Percentiles rank a stretch among this genome's conserved stretches.
Conservation (phyloP, 92 coral and sea anemone species). For the Pocillopora meandrina region DNA sequence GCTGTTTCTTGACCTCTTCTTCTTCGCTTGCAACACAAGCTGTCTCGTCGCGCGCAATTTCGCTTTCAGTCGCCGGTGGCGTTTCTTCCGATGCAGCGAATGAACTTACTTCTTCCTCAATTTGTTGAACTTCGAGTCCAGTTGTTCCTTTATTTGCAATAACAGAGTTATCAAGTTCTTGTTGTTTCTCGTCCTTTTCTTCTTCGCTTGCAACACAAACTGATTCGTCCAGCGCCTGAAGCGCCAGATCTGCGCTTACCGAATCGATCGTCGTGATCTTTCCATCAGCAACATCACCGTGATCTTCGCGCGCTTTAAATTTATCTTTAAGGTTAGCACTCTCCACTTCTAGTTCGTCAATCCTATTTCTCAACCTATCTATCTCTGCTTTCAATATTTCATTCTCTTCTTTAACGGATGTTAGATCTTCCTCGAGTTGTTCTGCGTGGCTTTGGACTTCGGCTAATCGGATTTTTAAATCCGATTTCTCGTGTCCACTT, state of each 20-base stretch:
- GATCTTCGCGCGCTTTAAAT: constrained; percentile 1
- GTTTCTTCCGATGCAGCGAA: neutral
- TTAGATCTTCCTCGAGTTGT: constrained; percentile 31
- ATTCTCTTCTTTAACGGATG: constrained; percentile 56
- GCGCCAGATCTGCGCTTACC: constrained; percentile 10
- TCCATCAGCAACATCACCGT: neutral
- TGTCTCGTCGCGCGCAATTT: neutral
- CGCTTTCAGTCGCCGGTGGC: neutral
- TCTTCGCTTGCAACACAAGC: constrained; percentile 5
- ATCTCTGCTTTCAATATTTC: constrained; percentile 47
- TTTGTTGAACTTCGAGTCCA: neutral
- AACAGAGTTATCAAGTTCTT: constrained; percentile 2
- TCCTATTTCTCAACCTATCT: constrained; percentile 43
- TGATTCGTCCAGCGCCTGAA: neutral
- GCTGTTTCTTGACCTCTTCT: neutral
- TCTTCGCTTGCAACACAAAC: constrained; percentile 1
- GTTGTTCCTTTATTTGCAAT: neutral
- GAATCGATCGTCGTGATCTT: constrained; percentile 9
- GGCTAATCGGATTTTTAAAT: constrained; percentile 40
- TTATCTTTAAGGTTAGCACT: constrained; percentile 23
- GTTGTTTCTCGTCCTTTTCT: neutral
- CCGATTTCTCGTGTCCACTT: constrained; percentile 44
- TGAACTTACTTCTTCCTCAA: neutral
- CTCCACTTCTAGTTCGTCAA: constrained; percentile 59
- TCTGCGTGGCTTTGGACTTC: constrained; percentile 19